These are phyloP conservation scores for Potorous gilbertii DNA, from an alignment of 2,797 vertebrate genomes.

Conservation along the genomic window DNA sequence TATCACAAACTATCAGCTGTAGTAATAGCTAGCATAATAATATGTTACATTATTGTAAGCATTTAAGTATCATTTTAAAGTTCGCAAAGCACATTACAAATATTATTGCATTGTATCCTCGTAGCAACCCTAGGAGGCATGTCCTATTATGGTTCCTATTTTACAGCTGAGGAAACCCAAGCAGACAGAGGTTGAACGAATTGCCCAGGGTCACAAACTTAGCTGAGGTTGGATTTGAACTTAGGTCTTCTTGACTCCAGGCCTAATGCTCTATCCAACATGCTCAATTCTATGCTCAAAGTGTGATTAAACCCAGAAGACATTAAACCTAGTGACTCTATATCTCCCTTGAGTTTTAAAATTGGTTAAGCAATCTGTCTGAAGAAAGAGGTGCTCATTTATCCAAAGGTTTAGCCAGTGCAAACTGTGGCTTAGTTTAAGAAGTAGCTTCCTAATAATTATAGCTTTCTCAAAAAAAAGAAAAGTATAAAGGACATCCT, in stretches of 20 bases:
- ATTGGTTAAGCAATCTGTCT: neutral
- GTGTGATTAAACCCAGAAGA: neutral
- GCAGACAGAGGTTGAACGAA: neutral
- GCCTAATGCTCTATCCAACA: neutral
- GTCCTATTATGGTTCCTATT: neutral
- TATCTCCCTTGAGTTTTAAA: neutral
- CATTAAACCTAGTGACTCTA: neutral
- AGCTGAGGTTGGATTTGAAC: neutral
- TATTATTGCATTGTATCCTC: neutral
- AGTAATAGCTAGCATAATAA: neutral
- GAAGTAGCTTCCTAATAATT: neutral
- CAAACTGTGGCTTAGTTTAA: neutral
- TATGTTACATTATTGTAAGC: neutral
- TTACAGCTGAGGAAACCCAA: neutral
- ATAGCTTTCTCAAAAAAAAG: neutral
- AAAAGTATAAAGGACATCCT: neutral
- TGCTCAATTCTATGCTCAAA: neutral
- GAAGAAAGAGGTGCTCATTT: neutral
- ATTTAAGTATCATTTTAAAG: neutral
- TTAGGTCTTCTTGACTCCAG: neutral
- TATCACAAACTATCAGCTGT: neutral
- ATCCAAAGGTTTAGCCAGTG: neutral
- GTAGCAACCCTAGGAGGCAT: neutral
- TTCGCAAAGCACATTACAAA: neutral
- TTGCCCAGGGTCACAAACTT: neutral